Base-by-base conservation (phyloP, 2,113 vertebrate species). In the Perca schrenkii region DNA sequence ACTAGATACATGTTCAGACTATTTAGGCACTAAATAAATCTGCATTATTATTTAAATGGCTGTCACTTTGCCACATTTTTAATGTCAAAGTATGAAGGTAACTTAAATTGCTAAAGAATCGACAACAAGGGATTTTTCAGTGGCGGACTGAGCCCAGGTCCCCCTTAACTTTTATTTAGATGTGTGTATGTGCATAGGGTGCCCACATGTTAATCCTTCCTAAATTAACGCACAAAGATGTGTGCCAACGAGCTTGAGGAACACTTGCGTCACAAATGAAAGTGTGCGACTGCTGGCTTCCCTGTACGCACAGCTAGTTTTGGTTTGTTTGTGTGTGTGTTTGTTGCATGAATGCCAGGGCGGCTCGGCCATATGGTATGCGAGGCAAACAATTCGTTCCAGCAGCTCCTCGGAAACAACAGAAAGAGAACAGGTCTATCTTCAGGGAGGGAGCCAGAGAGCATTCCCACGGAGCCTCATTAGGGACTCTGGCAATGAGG, bases 381-480 rank as follows among this genome's bases (percentile, higher is more conserved):
- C 36, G 36, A 40, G n/a, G 79, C 74, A 85, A 83, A 83, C 83
- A 56, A 77, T 86, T 80, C 52, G 47, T 84, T 88, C 89, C 82
- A 68, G 84, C 84, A 86, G 85, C 87, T 86, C 75, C 74, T 80
- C 43, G 53, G 84, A 80, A 80, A 85, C 61, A 71, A 79, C 73
- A 80, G 74, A 84, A 50, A 79, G 75, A 3, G 79, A 88, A 58
- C 83, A 58, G 86, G 86, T 89, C 82, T 74, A 72, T 80, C 81
- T 84, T 88, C 68, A 62, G 79, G 87, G 84, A 81, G 50, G 63
- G 79, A 77, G 83, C 68, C 80, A 43, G 74, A 66, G 83, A 91
- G 69, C 82, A 83, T 85, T 93, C 90, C 91, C 93, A 91, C 77
- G 0, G 92, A 89, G 93, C 88, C 93, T 94, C 88, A 94, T 95